Evolutionary conservation across 1,140 invertebrate species (phyloP).

Genomic region (Zaprionus kolodkinae): DNA sequence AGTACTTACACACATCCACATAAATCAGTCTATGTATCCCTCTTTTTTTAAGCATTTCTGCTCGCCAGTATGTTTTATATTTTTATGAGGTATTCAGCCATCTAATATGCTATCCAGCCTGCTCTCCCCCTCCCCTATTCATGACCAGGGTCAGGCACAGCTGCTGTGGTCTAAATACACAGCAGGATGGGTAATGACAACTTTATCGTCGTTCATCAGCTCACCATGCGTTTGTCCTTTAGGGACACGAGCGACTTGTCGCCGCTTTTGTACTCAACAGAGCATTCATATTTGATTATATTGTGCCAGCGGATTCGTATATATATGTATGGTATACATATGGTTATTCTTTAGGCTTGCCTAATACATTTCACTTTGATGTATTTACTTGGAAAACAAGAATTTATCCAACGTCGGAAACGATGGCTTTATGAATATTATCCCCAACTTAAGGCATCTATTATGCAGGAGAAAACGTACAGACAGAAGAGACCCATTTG

Average conservation of each 20-base stretch:
- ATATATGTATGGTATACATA: conserved; percentile 26
- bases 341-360: conserved; percentile 30
- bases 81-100: conserved; percentile 18
- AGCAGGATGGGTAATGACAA: conserved; percentile 55
- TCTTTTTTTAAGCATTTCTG: background rate
- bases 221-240: conserved; percentile 25
- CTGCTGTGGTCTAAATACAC: conserved; percentile 34
- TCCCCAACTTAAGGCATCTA: conserved; percentile 36
- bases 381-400: conserved; percentile 28
- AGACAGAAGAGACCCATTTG: conserved; percentile 6
- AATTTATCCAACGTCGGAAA: background rate
- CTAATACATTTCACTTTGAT: conserved; percentile 52
- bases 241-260: conserved; percentile 18
- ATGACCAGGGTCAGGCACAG: background rate
- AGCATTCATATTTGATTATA: conserved; percentile 38
- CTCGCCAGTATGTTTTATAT: conserved; percentile 27
- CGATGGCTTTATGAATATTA: conserved; percentile 46
- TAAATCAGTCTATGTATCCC: conserved; percentile 11
- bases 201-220: conserved; percentile 54
- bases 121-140: background rate
- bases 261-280: conserved; percentile 24
- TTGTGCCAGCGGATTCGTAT: conserved; percentile 10
- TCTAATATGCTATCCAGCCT: conserved; percentile 9
- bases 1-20: background rate
- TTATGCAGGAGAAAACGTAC: conserved; percentile 32